These are phyloP conservation scores for Orchesellides sinensis DNA, from an alignment of 2,888 invertebrate species.

Conservation along the genomic window DNA sequence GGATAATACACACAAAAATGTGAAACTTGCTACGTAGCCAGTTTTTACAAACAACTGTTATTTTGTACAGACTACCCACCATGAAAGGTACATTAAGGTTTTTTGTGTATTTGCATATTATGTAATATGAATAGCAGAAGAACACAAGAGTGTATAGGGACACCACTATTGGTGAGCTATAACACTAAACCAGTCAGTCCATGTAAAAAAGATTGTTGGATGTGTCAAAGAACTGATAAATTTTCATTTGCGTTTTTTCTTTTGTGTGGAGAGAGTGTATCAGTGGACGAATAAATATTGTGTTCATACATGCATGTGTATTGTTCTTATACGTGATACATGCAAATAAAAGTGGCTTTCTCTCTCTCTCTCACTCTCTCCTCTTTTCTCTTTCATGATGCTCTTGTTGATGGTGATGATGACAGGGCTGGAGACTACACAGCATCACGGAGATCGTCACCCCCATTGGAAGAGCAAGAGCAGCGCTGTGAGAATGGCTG, in stretches of 20 bases:
- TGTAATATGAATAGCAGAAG: too few species aligned
- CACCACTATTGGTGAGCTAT: too few species aligned
- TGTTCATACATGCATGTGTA: neutral
- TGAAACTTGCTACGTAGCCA: too few species aligned
- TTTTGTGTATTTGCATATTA: too few species aligned
- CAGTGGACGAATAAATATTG: neutral
- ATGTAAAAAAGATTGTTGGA: slow-evolving; percentile 11
- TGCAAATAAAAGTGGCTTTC: neutral
- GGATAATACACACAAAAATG: too few species aligned
- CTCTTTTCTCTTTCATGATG: neutral
- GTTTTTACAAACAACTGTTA: too few species aligned
- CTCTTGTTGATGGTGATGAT: slow-evolving; percentile 43
- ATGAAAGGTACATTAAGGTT: too few species aligned
- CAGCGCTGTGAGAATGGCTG: slow-evolving; percentile 68
- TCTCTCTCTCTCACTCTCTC: neutral
- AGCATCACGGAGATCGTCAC: slow-evolving; percentile 47
- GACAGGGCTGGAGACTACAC: slow-evolving; percentile 59
- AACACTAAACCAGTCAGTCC: too few species aligned
- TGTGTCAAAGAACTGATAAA: slow-evolving; percentile 41
- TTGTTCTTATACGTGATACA: neutral
- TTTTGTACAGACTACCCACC: too few species aligned
- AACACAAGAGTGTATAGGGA: too few species aligned
- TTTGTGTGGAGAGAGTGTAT: neutral
- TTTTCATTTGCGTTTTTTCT: slow-evolving; percentile 22
- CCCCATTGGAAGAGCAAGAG: slow-evolving; percentile 41